Conservation (phyloP, 2,113 vertebrate genomes). For the Brachionichthys hirsutus region DNA sequence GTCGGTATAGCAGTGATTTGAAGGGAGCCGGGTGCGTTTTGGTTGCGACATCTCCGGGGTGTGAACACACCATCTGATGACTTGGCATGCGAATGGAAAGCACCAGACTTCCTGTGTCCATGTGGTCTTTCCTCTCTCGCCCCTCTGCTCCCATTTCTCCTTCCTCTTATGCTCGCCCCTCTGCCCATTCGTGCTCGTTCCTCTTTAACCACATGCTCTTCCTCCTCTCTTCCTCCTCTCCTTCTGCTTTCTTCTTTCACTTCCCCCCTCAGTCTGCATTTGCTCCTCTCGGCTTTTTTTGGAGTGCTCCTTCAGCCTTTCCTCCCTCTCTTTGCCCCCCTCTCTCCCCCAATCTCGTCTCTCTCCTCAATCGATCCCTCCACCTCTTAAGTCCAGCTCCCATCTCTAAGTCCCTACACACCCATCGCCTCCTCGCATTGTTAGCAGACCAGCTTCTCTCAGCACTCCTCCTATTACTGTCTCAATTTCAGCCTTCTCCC, state of each 20-base stretch:
- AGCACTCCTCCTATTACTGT: constrained; percentile 70
- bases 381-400: constrained; percentile 54
- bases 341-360: background rate
- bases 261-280: constrained; percentile 54
- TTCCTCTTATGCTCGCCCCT: constrained; percentile 31
- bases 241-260: constrained; percentile 68
- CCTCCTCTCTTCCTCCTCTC: constrained; percentile 54
- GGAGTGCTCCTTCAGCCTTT: constrained; percentile 62
- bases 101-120: constrained; percentile 70
- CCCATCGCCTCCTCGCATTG: constrained; percentile 50
- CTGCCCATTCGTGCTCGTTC: constrained; percentile 25
- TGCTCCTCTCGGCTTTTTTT: constrained; percentile 53
- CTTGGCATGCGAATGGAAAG: constrained; percentile 68
- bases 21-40: constrained; percentile 62
- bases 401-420: constrained; percentile 53
- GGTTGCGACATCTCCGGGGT: constrained; percentile 72
- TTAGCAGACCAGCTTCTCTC: constrained; percentile 62
- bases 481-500: constrained; percentile 66
- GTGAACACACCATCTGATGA: constrained; percentile 75
- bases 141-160: constrained; percentile 14
- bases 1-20: constrained; percentile 69
- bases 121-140: constrained; percentile 34
- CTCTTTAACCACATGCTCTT: constrained; percentile 48
- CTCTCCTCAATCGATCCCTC: constrained; percentile 54
- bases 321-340: constrained; percentile 29